Percentiles rank a stretch among this genome's conserved stretches.
These are phyloP conservation scores for Hippocampus barbouri DNA, from an alignment of 2,113 vertebrate species.

Conservation along the genomic window DNA sequence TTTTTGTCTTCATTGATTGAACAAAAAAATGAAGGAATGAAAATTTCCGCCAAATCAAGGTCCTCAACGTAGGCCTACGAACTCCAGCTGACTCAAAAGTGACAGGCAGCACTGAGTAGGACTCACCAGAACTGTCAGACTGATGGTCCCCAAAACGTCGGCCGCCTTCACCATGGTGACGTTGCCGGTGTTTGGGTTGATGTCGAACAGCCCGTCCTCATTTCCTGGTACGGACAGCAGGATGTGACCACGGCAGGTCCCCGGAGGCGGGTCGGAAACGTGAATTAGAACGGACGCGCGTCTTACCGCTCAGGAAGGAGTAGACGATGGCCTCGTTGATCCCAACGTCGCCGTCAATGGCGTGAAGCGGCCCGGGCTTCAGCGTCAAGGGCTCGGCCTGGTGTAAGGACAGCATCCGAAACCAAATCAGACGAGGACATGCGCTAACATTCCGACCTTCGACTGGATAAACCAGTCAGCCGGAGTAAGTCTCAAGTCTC, in stretches of 20 bases:
- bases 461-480: background rate
- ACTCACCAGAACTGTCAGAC: constrained; percentile 77
- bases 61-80: too few species aligned
- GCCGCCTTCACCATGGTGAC: constrained; percentile 73
- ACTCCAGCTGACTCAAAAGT: background rate
- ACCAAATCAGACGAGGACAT: background rate
- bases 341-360: constrained; percentile 78
- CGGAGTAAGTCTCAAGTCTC: too few species aligned
- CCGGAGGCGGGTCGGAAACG: background rate
- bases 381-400: constrained; percentile 67
- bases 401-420: constrained; percentile 5
- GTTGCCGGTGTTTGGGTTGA: constrained; percentile 65
- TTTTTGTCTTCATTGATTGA: background rate
- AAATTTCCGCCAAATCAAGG: too few species aligned
- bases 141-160: constrained; percentile 36
- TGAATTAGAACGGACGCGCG: background rate
- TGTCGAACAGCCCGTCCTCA: constrained; percentile 46
- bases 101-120: background rate
- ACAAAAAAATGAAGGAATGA: background rate
- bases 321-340: constrained; percentile 71
- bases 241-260: too few species aligned
- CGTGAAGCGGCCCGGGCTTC: constrained; percentile 72
- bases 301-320: constrained; percentile 69
- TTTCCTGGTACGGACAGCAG: constrained; percentile 64
- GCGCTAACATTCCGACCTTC: background rate